These are phyloP conservation scores for Syrmaticus mikado DNA, from an alignment of 2,113 vertebrate genomes.

Conservation along the genomic window DNA sequence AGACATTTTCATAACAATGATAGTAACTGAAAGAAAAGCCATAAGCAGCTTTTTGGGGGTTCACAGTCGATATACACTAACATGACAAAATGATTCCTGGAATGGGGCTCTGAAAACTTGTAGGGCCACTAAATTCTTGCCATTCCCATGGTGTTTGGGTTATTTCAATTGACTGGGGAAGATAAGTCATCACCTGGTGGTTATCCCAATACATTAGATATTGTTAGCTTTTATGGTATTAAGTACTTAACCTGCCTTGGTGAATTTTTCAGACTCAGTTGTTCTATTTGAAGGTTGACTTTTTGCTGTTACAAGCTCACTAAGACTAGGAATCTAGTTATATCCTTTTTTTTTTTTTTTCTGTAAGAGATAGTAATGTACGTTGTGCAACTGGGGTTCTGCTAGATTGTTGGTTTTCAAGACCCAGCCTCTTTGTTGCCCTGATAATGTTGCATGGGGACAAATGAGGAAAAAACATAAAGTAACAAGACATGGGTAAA, in stretches of 20 bases:
- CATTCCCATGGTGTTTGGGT: neutral
- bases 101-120: neutral
- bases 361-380: neutral
- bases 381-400: neutral
- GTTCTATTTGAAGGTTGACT: neutral
- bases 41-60: neutral
- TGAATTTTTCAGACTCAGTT: neutral
- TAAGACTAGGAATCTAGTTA: neutral
- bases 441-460: neutral
- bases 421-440: neutral
- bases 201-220: neutral
- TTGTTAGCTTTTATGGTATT: neutral
- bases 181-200: neutral
- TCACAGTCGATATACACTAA: neutral
- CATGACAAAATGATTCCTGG: neutral
- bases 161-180: constrained; percentile 11
- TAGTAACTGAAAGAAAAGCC: neutral
- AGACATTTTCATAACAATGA: neutral
- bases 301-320: neutral
- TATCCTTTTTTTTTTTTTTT: neutral
- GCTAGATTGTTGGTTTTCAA: neutral
- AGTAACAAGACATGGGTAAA: neutral
- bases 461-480: neutral
- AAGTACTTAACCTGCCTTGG: neutral
- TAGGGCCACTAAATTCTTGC: neutral